Evolutionary conservation across 2,888 invertebrate species (phyloP).

Genomic region (Chouioia cunea): DNA sequence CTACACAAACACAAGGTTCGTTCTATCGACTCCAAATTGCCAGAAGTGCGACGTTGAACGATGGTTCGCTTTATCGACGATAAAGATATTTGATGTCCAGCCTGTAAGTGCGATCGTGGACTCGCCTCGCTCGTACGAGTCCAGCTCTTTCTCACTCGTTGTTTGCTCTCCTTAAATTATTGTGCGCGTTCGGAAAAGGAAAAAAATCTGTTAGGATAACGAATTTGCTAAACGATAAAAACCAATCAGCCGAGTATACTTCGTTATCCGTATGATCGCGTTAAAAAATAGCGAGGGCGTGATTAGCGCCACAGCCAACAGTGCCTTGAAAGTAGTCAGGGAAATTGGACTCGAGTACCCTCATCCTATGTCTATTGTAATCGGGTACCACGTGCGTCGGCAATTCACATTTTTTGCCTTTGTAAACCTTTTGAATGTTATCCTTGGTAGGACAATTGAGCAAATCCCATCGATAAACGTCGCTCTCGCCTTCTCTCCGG

Average conservation of each 20-base stretch:
- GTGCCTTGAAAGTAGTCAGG: conserved; percentile 75
- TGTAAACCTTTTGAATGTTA: conserved; percentile 72
- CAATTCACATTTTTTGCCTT: conserved; percentile 70
- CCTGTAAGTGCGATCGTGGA: too few species aligned
- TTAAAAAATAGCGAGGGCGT: conserved; percentile 68
- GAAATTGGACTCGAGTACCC: conserved; percentile 76
- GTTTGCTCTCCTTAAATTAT: too few species aligned
- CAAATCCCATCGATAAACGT: conserved; percentile 75
- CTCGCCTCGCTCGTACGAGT: too few species aligned
- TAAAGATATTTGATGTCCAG: too few species aligned
- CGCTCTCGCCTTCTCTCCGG: conserved; percentile 73
- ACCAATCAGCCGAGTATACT: neutral
- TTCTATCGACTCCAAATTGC: too few species aligned
- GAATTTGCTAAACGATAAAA: neutral
- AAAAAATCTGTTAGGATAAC: too few species aligned
- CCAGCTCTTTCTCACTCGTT: too few species aligned
- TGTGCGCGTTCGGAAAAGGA: too few species aligned
- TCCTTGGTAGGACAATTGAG: conserved; percentile 66
- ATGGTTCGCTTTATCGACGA: too few species aligned
- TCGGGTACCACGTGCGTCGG: conserved; percentile 75
- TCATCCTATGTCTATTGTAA: conserved; percentile 72
- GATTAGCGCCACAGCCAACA: conserved; percentile 75
- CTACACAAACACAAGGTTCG: too few species aligned
- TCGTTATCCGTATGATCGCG: neutral
- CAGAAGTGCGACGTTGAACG: too few species aligned